Evolutionary conservation across 1,140 invertebrate genomes (phyloP).

Genomic region (Drosophila prosaltans): DNA sequence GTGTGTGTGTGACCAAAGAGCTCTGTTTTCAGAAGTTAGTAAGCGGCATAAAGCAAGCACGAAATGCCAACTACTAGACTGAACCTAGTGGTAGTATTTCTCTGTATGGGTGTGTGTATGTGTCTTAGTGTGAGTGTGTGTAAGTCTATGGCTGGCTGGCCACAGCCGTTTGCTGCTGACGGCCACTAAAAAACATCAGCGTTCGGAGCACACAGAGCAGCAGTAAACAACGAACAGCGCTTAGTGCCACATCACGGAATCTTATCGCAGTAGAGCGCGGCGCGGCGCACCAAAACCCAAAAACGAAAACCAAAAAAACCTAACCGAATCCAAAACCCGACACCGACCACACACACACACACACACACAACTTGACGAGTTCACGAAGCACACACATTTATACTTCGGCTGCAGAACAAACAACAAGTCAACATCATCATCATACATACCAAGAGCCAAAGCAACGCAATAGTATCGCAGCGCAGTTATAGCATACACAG

Average conservation of each 20-base stretch:
- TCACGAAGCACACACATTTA: conserved; percentile 26
- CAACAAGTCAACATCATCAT: conserved; percentile 67
- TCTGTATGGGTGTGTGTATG: conserved; percentile 23
- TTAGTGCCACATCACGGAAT: conserved; percentile 80
- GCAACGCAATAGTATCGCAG: conserved; percentile 46
- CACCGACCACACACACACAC: not conserved
- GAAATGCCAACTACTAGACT: conserved; percentile 77
- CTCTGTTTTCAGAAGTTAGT: conserved; percentile 64
- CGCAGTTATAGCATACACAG: conserved; percentile 72
- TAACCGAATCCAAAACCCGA: conserved; percentile 41
- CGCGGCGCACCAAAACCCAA: conserved; percentile 46
- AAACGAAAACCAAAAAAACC: conserved; percentile 30
- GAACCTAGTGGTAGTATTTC: conserved; percentile 35
- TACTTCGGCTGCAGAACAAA: conserved; percentile 76
- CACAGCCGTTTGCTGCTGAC: conserved; percentile 54
- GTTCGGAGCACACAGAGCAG: conserved; percentile 63
- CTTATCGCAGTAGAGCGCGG: conserved; percentile 72
- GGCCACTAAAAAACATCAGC: conserved; percentile 68
- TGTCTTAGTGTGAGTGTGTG: conserved; percentile 29
- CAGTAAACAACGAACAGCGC: conserved; percentile 79
- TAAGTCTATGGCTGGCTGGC: conserved; percentile 76
- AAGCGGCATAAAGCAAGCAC: conserved; percentile 78
- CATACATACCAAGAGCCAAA: conserved; percentile 50
- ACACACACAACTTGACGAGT: conserved; percentile 19
- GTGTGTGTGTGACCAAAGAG: conserved; percentile 18